Evolutionary conservation across 2,797 vertebrate species (phyloP).

Genomic region (Zenarchopterus dispar): DNA sequence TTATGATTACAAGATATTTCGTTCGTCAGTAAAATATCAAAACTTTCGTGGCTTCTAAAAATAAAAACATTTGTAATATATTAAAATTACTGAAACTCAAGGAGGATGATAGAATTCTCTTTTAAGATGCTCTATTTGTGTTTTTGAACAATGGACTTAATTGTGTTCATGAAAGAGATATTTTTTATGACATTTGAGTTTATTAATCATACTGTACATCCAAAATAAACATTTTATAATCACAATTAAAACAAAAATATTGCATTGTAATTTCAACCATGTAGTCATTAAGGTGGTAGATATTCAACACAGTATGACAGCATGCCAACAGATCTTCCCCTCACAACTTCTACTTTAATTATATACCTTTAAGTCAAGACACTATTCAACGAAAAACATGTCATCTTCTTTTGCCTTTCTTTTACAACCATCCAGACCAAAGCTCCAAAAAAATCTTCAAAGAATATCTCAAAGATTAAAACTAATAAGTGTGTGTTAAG

Average conservation of each 20-base stretch:
- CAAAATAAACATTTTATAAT: constrained; percentile 68
- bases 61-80: too few species aligned
- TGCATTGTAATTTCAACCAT: constrained; percentile 64
- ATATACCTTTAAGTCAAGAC: constrained; percentile 49
- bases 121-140: background rate
- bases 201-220: constrained; percentile 76
- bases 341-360: constrained; percentile 45
- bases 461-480: too few species aligned
- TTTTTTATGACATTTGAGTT: constrained; percentile 59
- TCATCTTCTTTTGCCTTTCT: constrained; percentile 12
- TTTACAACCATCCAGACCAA: constrained; percentile 24
- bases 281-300: constrained; percentile 60
- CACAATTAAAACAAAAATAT: constrained; percentile 68
- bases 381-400: constrained; percentile 33
- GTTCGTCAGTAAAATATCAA: too few species aligned
- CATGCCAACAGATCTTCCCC: constrained; percentile 60
- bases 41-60: too few species aligned
- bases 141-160: background rate
- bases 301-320: constrained; percentile 58
- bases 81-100: too few species aligned
- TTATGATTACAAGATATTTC: too few species aligned
- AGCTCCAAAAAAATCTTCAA: constrained; percentile 25
- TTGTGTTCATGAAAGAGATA: constrained; percentile 2
- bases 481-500: constrained; percentile 26
- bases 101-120: too few species aligned